Evolutionary conservation across 2,797 vertebrate species (phyloP), one percentile per base, ranked within the genome.

Genomic region (Eutrigla gurnardus): DNA sequence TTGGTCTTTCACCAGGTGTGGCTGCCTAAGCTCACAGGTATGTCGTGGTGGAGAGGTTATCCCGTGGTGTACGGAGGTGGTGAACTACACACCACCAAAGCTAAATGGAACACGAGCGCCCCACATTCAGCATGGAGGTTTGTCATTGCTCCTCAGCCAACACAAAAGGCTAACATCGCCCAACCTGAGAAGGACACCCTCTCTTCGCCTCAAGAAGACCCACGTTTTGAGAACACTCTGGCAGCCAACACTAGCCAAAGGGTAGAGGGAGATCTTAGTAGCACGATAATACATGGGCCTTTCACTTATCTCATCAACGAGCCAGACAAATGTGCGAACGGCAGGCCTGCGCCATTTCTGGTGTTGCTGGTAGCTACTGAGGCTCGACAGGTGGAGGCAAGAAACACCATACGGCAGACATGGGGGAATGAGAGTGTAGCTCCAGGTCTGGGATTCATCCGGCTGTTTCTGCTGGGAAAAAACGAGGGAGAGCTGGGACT

Each of bases 381-480:
- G 81, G 96, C 97, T 0, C 93, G 95, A 55, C 96, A 98, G 84
- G 93, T 91, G 42, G 96, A 98, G 73, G 97, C 97, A 0, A 94
- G 98, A 70, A 95, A 97, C 25, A 97, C 97, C 17, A 99, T 99
- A 42, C 94, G 98, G 37, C 96, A 98, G 88, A 99, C 98, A 0
- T 99, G 98, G 98, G 98, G 96, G 5, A 99, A 98, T 0, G 96
- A 98, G 84, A 98, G 94, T 43, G 79, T 96, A 25, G 94, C 93
- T 5, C 92, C 94, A 0, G 94, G 93, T 42, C 85, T 96, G 59
- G 94, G 94, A 55, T 89, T 98, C 0, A 80, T 96, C 50, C 90
- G 97, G 0, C 92, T 99, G 11, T 99, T 99, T 90, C 84, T 99
- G 82, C 83, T 99, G 65, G 98, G 98, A 13, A 83, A 95, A 77